Conservation (phyloP, 37 sponge, comb jelly and placozoan genomes). For the Chondrilla cf. caribensis region DNA sequence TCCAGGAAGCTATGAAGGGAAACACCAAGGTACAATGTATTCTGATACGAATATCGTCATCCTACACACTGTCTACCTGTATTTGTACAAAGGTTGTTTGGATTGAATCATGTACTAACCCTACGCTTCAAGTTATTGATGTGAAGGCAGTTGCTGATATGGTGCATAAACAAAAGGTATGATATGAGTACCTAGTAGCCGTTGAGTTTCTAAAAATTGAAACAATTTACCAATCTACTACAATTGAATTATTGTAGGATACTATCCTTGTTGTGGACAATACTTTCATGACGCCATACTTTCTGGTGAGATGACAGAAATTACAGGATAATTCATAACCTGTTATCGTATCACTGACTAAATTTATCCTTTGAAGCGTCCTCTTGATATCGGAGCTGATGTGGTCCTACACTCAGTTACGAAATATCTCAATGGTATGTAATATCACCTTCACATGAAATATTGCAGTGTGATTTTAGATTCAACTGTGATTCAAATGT, state of each 20-base stretch:
- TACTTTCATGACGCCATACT: constrained; percentile 96
- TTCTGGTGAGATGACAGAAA: constrained; percentile 40
- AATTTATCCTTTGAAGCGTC: constrained; percentile 48
- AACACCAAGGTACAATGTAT: constrained; percentile 78
- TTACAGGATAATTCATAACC: too few species aligned
- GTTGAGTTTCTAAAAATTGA: too few species aligned
- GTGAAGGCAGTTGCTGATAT: constrained; percentile 62
- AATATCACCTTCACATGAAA: too few species aligned
- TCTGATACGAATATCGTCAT: too few species aligned
- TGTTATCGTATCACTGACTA: too few species aligned
- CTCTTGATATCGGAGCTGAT: constrained; percentile 89
- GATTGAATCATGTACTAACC: constrained; percentile 94
- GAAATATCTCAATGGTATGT: constrained; percentile 94
- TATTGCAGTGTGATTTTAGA: too few species aligned
- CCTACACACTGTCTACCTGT: too few species aligned
- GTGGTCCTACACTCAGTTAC: constrained; percentile 93
- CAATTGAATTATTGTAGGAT: constrained; percentile 52
- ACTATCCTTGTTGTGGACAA: constrained; percentile 91
- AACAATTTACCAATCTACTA: too few species aligned
- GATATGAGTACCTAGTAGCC: not conserved
- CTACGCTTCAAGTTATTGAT: constrained; percentile 78
- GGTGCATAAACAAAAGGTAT: constrained; percentile 35
- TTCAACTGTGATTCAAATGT: too few species aligned
- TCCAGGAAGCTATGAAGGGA: constrained; percentile 64
- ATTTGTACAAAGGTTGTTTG: constrained; percentile 88